A percentile compares a stretch with the other conserved stretches of the same genome.
Conservation (phyloP, 1,140 invertebrate species). For the Cheumatopsyche charites region DNA sequence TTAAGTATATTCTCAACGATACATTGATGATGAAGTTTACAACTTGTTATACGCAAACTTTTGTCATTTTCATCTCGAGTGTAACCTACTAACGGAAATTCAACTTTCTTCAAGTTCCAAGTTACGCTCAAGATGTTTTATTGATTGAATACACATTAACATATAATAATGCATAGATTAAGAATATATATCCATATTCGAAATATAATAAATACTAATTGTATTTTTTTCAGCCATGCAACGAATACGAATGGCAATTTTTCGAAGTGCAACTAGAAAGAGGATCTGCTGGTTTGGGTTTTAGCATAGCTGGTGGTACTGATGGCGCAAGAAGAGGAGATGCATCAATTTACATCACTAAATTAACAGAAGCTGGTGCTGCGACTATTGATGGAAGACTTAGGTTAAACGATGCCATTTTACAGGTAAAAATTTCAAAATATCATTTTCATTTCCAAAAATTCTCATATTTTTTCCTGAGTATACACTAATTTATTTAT, state of each 20-base stretch:
- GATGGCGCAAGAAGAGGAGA: constrained; percentile 73
- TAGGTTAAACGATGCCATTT: constrained; percentile 65
- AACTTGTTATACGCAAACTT: too few species aligned
- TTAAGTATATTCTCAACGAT: too few species aligned
- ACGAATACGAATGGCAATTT: constrained; percentile 74
- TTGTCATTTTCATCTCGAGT: too few species aligned
- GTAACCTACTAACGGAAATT: too few species aligned
- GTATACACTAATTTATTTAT: too few species aligned
- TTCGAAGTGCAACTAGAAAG: constrained; percentile 87
- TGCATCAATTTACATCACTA: constrained; percentile 95
- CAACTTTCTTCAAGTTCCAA: too few species aligned
- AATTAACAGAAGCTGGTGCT: constrained; percentile 93
- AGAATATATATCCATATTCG: too few species aligned
- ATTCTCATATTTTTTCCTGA: background rate
- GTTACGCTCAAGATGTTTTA: too few species aligned
- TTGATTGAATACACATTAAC: too few species aligned
- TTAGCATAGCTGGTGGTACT: constrained; percentile 59
- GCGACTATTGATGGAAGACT: constrained; percentile 75
- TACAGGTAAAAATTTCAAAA: constrained; percentile 55
- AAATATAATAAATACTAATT: background rate
- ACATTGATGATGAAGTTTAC: too few species aligned
- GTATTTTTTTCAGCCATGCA: constrained; percentile 19
- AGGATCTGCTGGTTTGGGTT: constrained; percentile 82
- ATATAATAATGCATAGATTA: too few species aligned
- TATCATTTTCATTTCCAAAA: background rate